Evolutionary conservation across 2,113 vertebrate genomes (phyloP).

Genomic region (Oncorhynchus keta): DNA sequence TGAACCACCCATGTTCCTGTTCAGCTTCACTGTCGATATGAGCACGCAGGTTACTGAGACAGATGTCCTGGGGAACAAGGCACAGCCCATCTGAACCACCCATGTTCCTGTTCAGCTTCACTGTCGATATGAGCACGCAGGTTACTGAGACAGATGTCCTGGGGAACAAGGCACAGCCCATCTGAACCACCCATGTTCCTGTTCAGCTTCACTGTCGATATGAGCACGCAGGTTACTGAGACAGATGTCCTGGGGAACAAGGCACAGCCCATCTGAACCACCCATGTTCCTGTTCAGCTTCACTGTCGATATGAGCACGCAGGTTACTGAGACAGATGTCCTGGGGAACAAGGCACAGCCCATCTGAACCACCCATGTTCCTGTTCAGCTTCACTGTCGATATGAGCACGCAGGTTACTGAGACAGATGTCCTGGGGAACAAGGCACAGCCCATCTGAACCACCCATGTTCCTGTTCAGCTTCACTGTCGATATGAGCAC

Average conservation of each 20-base stretch:
- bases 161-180: too few relatives aligned
- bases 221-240: not conserved
- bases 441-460: too few relatives aligned
- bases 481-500: not conserved
- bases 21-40: not conserved
- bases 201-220: too few relatives aligned
- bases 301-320: not conserved
- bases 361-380: too few relatives aligned
- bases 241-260: not conserved
- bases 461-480: too few relatives aligned
- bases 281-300: not conserved
- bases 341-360: not conserved
- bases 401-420: too few relatives aligned
- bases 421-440: too few relatives aligned
- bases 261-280: not conserved
- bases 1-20: not conserved
- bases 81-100: not conserved
- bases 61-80: not conserved
- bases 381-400: too few relatives aligned
- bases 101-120: too few relatives aligned
- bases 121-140: too few relatives aligned
- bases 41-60: not conserved
- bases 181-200: too few relatives aligned
- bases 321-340: not conserved
- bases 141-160: too few relatives aligned